Evolutionary conservation across 2,797 vertebrate species (phyloP).

Genomic region (Gymnocypris eckloni): DNA sequence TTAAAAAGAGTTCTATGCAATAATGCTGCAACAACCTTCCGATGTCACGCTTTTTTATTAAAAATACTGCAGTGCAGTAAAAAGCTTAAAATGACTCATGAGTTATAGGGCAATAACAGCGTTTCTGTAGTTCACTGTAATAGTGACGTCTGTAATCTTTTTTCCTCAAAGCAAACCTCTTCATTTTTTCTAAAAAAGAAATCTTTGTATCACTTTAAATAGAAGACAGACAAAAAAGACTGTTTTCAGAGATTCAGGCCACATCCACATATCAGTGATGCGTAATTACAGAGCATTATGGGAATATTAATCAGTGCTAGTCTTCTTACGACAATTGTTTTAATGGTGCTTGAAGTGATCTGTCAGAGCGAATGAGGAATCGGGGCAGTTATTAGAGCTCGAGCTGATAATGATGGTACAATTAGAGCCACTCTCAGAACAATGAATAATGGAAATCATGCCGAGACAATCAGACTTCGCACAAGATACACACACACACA

Average conservation of each 20-base stretch:
- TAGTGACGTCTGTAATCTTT: background rate
- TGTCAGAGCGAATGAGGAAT: slow-evolving; percentile 41
- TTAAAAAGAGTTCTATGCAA: slow-evolving; percentile 14
- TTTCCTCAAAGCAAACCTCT: background rate
- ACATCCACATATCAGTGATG: slow-evolving; percentile 46
- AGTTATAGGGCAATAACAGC: slow-evolving; percentile 22
- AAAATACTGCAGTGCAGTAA: slow-evolving; percentile 21
- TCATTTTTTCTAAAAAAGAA: background rate
- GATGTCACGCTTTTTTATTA: background rate
- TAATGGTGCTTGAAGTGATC: slow-evolving; percentile 52
- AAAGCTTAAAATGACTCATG: slow-evolving; percentile 17
- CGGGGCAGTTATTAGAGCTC: slow-evolving; percentile 32
- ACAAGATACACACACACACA: background rate
- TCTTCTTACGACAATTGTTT: slow-evolving; percentile 51
- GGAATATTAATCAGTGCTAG: slow-evolving; percentile 47
- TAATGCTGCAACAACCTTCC: slow-evolving; percentile 11
- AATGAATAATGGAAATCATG: slow-evolving; percentile 36
- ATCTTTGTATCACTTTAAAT: slow-evolving; percentile 4
- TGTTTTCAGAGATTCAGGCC: slow-evolving; percentile 12
- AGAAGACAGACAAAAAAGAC: too few relatives aligned
- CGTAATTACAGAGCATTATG: slow-evolving; percentile 40
- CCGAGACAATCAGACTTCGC: slow-evolving; percentile 22
- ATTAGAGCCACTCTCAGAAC: slow-evolving; percentile 40
- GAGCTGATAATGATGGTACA: slow-evolving; percentile 41
- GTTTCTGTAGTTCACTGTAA: slow-evolving; percentile 4